Base-by-base conservation (phyloP, 2,888 invertebrate species). In the Drosophila helvetica region DNA sequence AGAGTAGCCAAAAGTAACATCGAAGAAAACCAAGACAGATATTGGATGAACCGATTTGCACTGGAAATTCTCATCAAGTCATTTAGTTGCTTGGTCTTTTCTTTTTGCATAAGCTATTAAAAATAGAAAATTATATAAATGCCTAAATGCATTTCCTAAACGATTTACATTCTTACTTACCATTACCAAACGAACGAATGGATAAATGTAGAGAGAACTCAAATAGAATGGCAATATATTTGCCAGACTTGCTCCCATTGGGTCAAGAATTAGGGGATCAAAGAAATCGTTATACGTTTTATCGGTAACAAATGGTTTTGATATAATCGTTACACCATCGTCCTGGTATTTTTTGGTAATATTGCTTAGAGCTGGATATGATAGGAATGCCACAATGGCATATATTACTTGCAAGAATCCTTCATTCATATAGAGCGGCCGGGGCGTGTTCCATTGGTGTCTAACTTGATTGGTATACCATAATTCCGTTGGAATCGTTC, bases 11-110 rank as follows among this genome's bases (percentile, higher is more conserved):
- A 2, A 38, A 60, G 1, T 3, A 60, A 47, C 1, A 47, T 33
- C 0, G 69, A 33, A 3, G 43, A 7, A 25, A 70, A 60, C 69
- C 68, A 70, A 3, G 51, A 46, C 7, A 67, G 17, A 46, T 67
- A 63, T 10, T 67, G 67, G 9, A 38, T 17, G 1, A 54, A 18
- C 2, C 42, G 42, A 47, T 45, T 59, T 19, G 68, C 68, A 8
- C 46, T 51, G 2, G 68, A 46, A 9, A 68, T 54, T 22, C 50
- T 51, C 68, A 70, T 70, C 38, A 70, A 55, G 47, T 70, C 69
- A 12, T 27, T 45, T 17, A 68, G 42, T 22, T 60, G 68, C 17
- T 10, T 45, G 0, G 10, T 7, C 38, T 59, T 68, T 22, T 67
- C 67, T 15, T 17, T 47, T 12, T n/a, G 9, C 55, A 67, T 67